Base-by-base conservation (phyloP, 2,797 vertebrate genomes). In the Nannoperca australis region DNA sequence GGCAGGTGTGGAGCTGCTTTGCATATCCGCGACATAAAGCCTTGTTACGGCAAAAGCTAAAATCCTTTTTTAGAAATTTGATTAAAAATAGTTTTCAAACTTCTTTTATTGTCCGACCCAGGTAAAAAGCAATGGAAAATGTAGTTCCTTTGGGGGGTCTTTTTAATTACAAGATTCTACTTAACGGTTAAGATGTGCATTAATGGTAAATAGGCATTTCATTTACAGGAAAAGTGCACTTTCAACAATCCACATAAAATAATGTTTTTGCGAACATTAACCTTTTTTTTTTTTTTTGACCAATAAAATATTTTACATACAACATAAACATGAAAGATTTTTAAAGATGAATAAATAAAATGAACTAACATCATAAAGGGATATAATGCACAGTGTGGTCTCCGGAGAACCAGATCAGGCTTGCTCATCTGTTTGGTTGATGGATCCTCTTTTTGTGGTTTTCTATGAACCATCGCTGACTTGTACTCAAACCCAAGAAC, bases 361-460 rank as follows among this genome's bases (percentile, higher is more conserved):
- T 4, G 2, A 49, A 20, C 7, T 47, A 9, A 49, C 47, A 49
- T 11, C 3, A 40, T 15, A 20, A 15, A 65, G 66, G 68, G 38
- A 32, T 24, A 5, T 30, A 27, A 54, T 55, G 14, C 10, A 8
- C 40, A n/a, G 14, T 30, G 51, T 5, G n/a, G 22, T 71, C 8
- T 64, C 58, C 60, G 24, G 8, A 42, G 67, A 59, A 51, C 15
- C 42, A 76, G 24, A 73, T 60, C 38, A 32, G 17, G 76, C 62
- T 10, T 53, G 60, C 55, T 70, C 45, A 70, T 59, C 32, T 73
- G 14, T 66, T 79, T 65, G 49, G 79, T 79, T 45, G 58, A 69
- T 73, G 24, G 81, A 83, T 87, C 83, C 81, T 89, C 85, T 87
- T 89, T 87, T 87, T 87, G 83, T 78, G 83, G 75, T 83, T 85